These are phyloP conservation scores for Seriola rivoliana DNA, from an alignment of 2,113 vertebrate species.

Conservation along the genomic window DNA sequence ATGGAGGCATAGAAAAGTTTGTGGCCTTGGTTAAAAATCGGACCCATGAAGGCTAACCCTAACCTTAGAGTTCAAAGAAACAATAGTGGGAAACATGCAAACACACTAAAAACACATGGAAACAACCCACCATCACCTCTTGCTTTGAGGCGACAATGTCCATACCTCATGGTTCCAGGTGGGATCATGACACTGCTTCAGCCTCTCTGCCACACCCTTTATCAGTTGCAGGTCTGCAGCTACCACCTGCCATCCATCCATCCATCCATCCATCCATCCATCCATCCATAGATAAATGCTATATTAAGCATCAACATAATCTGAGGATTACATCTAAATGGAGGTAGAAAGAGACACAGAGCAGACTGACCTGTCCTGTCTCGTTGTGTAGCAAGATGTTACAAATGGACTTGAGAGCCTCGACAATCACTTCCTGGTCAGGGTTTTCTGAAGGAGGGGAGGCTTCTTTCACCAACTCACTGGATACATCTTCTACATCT, in stretches of 20 bases:
- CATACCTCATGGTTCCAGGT: constrained; percentile 86
- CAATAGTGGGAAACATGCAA: background rate
- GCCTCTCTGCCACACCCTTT: constrained; percentile 85
- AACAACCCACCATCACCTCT: background rate
- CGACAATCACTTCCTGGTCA: constrained; percentile 89
- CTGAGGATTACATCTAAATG: background rate
- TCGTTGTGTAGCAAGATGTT: constrained; percentile 92
- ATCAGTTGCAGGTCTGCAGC: constrained; percentile 86
- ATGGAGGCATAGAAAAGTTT: background rate
- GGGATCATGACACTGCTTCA: constrained; percentile 85
- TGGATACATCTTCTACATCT: background rate
- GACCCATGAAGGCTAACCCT: background rate
- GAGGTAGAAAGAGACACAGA: background rate
- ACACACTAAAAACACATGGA: background rate
- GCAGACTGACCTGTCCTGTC: constrained; percentile 79
- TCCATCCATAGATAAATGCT: background rate
- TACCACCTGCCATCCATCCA: constrained; percentile 76
- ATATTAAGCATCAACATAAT: constrained; percentile 1
- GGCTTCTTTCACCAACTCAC: constrained; percentile 31
- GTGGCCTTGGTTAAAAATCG: background rate
- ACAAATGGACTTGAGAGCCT: constrained; percentile 94
- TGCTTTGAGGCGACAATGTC: background rate
- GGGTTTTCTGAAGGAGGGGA: constrained; percentile 74
- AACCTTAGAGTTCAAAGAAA: background rate
- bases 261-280: constrained; percentile 22